Conservation (phyloP, 2,797 vertebrate genomes). For the Silurus lanzhouensis region DNA sequence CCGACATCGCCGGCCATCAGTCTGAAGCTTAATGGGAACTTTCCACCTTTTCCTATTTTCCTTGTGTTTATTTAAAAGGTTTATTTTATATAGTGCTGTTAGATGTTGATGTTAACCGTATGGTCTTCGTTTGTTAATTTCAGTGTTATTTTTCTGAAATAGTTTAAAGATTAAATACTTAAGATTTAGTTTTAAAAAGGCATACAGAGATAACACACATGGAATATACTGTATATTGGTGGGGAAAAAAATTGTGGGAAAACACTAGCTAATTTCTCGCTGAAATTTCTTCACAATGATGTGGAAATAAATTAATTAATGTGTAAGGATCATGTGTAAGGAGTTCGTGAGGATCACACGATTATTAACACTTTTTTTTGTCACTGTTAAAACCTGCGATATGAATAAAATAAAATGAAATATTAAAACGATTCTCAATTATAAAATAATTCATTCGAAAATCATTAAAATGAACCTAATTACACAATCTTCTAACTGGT, state of each 20-base stretch:
- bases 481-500: neutral
- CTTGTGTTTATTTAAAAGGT: too few relatives aligned
- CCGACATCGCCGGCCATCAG: slow-evolving; percentile 5
- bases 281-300: neutral
- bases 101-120: too few relatives aligned
- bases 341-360: neutral
- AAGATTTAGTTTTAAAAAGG: neutral
- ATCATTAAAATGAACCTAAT: neutral
- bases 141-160: too few relatives aligned
- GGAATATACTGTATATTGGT: neutral
- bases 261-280: neutral
- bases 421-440: neutral
- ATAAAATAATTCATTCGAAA: neutral
- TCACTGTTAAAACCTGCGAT: too few relatives aligned
- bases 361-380: neutral
- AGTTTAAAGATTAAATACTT: neutral
- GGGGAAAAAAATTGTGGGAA: neutral
- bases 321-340: too few relatives aligned
- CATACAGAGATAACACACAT: neutral
- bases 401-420: too few relatives aligned
- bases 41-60: slow-evolving; percentile 1
- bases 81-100: neutral
- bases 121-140: too few relatives aligned
- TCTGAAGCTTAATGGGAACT: slow-evolving; percentile 17
- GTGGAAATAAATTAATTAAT: neutral